Conservation (phyloP, 1,140 invertebrate species). For the Drosophila carrolli region DNA sequence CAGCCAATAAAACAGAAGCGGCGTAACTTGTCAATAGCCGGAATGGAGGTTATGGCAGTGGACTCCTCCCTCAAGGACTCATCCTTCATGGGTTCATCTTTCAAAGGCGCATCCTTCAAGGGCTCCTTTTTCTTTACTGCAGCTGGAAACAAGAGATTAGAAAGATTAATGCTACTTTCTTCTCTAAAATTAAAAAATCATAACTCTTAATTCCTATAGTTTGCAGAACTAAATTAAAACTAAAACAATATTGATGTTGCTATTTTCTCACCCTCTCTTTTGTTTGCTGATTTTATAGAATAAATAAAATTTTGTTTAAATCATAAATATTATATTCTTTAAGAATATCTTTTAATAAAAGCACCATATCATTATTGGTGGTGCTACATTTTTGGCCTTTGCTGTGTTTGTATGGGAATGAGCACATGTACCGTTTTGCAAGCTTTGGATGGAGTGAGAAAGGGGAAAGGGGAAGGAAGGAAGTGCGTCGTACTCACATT, state of each 20-base stretch:
- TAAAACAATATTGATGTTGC: background rate
- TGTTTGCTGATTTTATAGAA: too few species aligned
- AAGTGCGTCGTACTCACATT: constrained; percentile 24
- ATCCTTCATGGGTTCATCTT: background rate
- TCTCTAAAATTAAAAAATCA: too few species aligned
- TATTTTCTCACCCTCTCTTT: too few species aligned
- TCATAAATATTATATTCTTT: too few species aligned
- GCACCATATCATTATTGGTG: background rate
- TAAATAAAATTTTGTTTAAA: background rate
- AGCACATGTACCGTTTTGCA: constrained; percentile 19
- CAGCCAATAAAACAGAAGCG: constrained; percentile 75
- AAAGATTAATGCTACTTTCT: background rate
- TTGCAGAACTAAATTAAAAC: background rate
- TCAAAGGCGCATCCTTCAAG: background rate
- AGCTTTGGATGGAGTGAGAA: background rate
- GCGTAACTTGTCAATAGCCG: constrained; percentile 45
- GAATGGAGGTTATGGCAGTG: background rate
- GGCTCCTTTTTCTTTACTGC: background rate
- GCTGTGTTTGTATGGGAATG: constrained; percentile 5
- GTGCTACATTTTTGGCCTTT: background rate
- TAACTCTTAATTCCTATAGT: too few species aligned
- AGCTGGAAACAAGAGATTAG: background rate
- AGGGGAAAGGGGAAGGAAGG: background rate
- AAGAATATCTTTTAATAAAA: too few species aligned
- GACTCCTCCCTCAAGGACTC: background rate